Percentiles rank a stretch among this genome's conserved stretches.
Conservation (phyloP, 2,888 invertebrate genomes). For the Holacanthella duospinosa region DNA sequence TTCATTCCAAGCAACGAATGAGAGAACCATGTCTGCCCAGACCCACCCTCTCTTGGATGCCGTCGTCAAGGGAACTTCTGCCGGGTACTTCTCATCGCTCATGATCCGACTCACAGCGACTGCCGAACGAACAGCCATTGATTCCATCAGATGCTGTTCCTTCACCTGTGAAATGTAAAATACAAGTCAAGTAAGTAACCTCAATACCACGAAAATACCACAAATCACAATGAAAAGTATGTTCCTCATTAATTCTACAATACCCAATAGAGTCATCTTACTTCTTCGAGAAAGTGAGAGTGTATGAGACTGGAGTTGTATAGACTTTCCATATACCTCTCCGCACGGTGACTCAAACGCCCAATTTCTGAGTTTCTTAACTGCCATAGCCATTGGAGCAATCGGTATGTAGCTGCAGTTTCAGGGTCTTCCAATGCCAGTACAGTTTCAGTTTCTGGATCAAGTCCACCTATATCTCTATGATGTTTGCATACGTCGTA, state of each 20-base stretch:
- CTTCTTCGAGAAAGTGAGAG: slow-evolving; percentile 33
- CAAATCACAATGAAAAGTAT: too few species aligned
- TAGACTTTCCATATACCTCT: slow-evolving; percentile 28
- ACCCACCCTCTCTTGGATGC: slow-evolving; percentile 33
- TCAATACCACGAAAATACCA: too few species aligned
- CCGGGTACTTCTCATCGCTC: slow-evolving; percentile 26
- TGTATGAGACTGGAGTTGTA: slow-evolving; percentile 23
- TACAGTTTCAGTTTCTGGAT: slow-evolving; percentile 19
- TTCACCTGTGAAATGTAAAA: too few species aligned
- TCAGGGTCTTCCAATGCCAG: slow-evolving; percentile 34
- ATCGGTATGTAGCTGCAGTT: slow-evolving; percentile 29
- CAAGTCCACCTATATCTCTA: slow-evolving; percentile 6
- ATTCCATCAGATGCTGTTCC: slow-evolving; percentile 23
- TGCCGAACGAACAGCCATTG: slow-evolving; percentile 31
- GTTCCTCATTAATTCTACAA: too few species aligned
- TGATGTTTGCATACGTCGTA: slow-evolving; percentile 13
- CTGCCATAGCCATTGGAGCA: slow-evolving; percentile 36
- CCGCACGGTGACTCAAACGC: slow-evolving; percentile 27
- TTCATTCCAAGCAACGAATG: slow-evolving; percentile 31
- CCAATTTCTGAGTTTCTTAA: slow-evolving; percentile 34
- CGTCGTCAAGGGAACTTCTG: slow-evolving; percentile 28
- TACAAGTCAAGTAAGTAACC: too few species aligned
- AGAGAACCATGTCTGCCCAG: slow-evolving; percentile 36
- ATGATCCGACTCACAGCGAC: slow-evolving; percentile 35
- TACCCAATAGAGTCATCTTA: too few species aligned